phyloP scores from a whole-genome alignment of 2,888 invertebrate genomes.

The Sthenelais limicola region DNA sequence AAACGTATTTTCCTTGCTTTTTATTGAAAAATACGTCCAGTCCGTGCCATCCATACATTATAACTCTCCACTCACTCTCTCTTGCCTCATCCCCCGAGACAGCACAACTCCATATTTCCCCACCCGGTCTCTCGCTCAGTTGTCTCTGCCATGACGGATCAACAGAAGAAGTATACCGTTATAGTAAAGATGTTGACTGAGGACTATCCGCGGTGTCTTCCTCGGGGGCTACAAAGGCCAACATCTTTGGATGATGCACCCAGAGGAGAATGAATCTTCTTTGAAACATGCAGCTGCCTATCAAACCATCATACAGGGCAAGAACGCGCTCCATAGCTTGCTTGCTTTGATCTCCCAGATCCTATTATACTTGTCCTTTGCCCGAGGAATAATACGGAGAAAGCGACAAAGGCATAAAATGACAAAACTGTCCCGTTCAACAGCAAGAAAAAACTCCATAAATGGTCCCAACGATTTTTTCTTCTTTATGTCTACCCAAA shows the following conservation, averaged over 20 bases:
- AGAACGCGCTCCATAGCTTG: not conserved
- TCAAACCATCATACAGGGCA: conserved; percentile 14
- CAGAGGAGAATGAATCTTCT: not conserved
- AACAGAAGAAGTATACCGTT: no score
- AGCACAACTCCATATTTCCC: no score
- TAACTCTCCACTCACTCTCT: no score
- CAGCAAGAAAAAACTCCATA: conserved; percentile 24
- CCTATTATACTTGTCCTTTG: conserved; percentile 18
- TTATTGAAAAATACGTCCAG: no score
- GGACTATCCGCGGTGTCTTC: not conserved
- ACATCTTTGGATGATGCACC: not conserved
- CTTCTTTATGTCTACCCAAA: no score
- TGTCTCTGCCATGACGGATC: no score
- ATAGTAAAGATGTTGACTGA: no score
- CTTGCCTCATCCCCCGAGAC: no score
- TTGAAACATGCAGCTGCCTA: conserved; percentile 22
- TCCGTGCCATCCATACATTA: no score
- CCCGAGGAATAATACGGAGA: conserved; percentile 20
- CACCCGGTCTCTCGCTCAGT: no score
- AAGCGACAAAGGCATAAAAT: conserved; percentile 13
- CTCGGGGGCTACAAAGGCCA: not conserved
- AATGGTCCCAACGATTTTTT: conserved; percentile 25
- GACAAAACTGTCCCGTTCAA: conserved; percentile 36
- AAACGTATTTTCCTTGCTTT: no score
- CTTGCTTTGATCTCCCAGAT: conserved; percentile 7